Conservation (phyloP, 1,140 invertebrate genomes). For the Calephelis virginiensis region DNA sequence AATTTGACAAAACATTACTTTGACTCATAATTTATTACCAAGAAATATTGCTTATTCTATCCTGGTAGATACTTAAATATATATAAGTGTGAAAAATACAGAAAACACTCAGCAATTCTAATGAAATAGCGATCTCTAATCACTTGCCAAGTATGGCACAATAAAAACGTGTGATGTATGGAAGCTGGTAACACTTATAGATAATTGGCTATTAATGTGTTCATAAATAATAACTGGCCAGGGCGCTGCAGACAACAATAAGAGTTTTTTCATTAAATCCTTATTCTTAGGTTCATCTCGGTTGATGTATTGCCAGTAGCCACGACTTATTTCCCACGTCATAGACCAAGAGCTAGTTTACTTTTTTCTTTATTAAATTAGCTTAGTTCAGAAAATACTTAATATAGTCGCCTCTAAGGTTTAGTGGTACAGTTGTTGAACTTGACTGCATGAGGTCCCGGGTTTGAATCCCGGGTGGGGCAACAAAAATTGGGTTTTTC, state of each 20-base stretch:
- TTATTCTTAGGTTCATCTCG: neutral
- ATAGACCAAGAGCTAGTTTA: neutral
- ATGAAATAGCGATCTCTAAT: neutral
- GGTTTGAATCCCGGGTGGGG: too few relatives aligned
- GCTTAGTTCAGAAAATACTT: too few relatives aligned
- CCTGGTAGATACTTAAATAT: too few relatives aligned
- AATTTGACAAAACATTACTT: too few relatives aligned
- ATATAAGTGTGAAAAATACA: too few relatives aligned
- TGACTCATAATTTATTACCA: too few relatives aligned
- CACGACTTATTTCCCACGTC: neutral
- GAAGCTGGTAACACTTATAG: neutral
- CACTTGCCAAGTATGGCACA: neutral
- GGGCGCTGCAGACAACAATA: neutral
- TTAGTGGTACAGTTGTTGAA: too few relatives aligned
- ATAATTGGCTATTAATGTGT: conserved; percentile 6
- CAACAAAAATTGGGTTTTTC: too few relatives aligned
- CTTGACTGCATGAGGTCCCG: too few relatives aligned
- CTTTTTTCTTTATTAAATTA: too few relatives aligned
- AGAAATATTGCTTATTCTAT: too few relatives aligned
- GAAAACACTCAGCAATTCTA: neutral
- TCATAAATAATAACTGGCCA: neutral
- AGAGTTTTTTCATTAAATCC: neutral
- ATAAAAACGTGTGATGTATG: neutral
- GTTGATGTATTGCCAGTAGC: neutral
- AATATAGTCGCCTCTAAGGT: too few relatives aligned